These are phyloP conservation scores for Triplophysa tibetana DNA, from an alignment of 2,113 vertebrate genomes.

Conservation along the genomic window DNA sequence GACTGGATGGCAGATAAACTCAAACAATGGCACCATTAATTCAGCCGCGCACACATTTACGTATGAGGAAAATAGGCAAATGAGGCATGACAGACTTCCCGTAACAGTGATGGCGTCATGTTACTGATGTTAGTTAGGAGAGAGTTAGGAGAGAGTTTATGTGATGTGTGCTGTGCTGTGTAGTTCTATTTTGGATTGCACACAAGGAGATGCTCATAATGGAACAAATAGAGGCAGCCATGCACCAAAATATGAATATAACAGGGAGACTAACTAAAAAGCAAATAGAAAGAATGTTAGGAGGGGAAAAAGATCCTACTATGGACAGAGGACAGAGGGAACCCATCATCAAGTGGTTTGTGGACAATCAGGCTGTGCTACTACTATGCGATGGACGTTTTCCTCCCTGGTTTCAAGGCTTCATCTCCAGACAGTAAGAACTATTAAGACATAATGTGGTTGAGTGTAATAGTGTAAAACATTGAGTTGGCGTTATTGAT, in stretches of 20 bases:
- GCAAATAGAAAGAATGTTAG: conserved; percentile 16
- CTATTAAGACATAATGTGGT: not conserved
- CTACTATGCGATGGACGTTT: conserved; percentile 71
- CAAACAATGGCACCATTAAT: conserved; percentile 35
- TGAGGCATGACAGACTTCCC: conserved; percentile 26
- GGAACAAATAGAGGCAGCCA: conserved; percentile 37
- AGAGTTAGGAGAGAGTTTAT: not conserved
- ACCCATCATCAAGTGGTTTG: conserved; percentile 77
- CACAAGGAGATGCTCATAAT: conserved; percentile 17
- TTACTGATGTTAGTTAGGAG: not conserved
- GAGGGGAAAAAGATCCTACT: not conserved
- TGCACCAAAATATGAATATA: conserved; percentile 10
- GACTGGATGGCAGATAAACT: conserved; percentile 7
- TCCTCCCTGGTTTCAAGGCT: conserved; percentile 86
- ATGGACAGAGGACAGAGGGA: conserved; percentile 64
- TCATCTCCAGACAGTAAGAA: conserved; percentile 81
- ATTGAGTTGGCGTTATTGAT: not conserved
- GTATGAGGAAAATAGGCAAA: conserved; percentile 46
- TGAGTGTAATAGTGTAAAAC: not conserved
- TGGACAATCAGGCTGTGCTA: conserved; percentile 76
- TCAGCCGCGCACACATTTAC: not conserved
- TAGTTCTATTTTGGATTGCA: not conserved
- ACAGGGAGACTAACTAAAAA: conserved; percentile 28
- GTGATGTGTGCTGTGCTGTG: conserved; percentile 8
- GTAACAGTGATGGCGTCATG: not conserved